A percentile compares a stretch with the other conserved stretches of the same genome.
Conservation (phyloP, 2,888 invertebrate genomes). For the Metopia argyrocephala region DNA sequence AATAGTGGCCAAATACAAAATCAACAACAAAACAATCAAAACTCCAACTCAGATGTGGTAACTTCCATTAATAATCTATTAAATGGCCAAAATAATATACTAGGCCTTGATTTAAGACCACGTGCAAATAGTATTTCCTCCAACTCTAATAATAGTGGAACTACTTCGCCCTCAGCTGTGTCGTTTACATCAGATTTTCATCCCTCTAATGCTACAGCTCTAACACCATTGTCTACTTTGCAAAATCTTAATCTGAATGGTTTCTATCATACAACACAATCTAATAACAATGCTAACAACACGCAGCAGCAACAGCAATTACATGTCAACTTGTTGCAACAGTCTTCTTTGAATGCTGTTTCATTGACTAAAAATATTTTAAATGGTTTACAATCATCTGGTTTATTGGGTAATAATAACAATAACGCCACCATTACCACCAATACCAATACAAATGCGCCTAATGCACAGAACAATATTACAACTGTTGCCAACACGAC, state of each 20-base stretch:
- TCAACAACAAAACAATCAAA: constrained; percentile 44
- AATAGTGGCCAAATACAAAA: constrained; percentile 22
- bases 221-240: constrained; percentile 35
- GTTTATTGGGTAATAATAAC: constrained; percentile 45
- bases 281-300: constrained; percentile 10
- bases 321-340: constrained; percentile 43
- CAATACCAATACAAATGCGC: constrained; percentile 45
- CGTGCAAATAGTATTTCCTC: constrained; percentile 88
- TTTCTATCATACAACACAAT: constrained; percentile 67
- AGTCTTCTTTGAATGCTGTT: constrained; percentile 39
- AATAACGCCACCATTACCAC: constrained; percentile 7
- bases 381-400: constrained; percentile 58
- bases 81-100: constrained; percentile 66
- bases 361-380: constrained; percentile 58
- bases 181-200: constrained; percentile 85
- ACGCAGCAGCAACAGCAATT: constrained; percentile 46
- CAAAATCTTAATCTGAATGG: constrained; percentile 55
- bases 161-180: constrained; percentile 86
- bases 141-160: constrained; percentile 86
- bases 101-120: constrained; percentile 80
- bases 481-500: neutral
- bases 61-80: constrained; percentile 69
- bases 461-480: constrained; percentile 34
- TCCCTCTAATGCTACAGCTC: constrained; percentile 75
- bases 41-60: constrained; percentile 59